These are phyloP conservation scores for Pseudorhiza aurosa DNA, from an alignment of 30 jellyfish, hydroid and myxozoan genomes.

Conservation along the genomic window DNA sequence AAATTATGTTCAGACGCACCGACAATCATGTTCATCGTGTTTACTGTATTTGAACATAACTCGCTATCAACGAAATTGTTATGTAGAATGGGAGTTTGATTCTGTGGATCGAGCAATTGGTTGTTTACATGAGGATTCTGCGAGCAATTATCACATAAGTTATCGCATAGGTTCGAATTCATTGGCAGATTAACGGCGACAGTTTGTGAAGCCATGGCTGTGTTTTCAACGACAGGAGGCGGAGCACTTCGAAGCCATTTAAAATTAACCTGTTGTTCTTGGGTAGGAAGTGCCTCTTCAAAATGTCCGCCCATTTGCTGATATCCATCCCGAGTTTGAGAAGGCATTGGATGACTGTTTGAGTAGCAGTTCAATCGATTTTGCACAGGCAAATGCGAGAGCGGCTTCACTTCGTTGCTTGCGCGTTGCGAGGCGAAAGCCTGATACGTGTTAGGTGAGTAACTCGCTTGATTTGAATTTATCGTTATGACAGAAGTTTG, in stretches of 20 bases:
- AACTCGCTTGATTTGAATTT: conserved; percentile 44
- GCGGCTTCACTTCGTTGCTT: conserved; percentile 56
- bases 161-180: conserved; percentile 70
- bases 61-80: conserved; percentile 63
- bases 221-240: conserved; percentile 82
- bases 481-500: conserved; percentile 60
- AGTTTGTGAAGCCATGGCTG: conserved; percentile 80
- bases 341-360: conserved; percentile 53
- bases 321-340: conserved; percentile 73
- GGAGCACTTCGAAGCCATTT: conserved; percentile 87
- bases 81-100: conserved; percentile 50
- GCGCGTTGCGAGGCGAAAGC: conserved; percentile 31
- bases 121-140: conserved; percentile 67
- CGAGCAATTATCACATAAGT: conserved; percentile 68
- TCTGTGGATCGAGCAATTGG: conserved; percentile 60
- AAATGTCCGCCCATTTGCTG: conserved; percentile 82
- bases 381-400: conserved; percentile 70
- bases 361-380: conserved; percentile 61
- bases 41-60: conserved; percentile 37
- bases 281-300: conserved; percentile 82
- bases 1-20: conserved; percentile 66
- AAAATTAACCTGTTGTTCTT: conserved; percentile 80
- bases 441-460: conserved; percentile 52
- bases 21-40: conserved; percentile 56
- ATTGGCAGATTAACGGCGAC: conserved; percentile 87